Evolutionary conservation across 2,113 vertebrate species (phyloP), one percentile per base, ranked within the genome.

Genomic region (Phrynosoma platyrhinos): DNA sequence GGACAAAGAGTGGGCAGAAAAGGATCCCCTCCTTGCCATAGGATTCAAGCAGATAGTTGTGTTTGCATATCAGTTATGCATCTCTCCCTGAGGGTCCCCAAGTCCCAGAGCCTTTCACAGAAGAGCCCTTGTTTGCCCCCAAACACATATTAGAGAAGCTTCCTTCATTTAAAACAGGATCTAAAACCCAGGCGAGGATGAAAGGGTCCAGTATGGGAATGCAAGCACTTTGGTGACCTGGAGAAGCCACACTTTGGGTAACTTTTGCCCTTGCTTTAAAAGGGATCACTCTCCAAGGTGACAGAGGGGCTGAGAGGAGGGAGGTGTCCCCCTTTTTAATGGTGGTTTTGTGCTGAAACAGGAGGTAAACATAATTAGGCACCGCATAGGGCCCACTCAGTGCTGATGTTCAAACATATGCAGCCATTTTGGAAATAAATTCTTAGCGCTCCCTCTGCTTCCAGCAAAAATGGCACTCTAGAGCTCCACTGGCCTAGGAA

Each of bases 141-240:
- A 90, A 94, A 93, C 88, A 85, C 91, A 27, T 82, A 93, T 94
- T 92, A 92, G 0, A 0, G 76, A 84, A 83, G 89, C 85, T 72
- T 90, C 88, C 91, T 91, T 94, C 90, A 93, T 93, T 80, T 89
- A 91, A 93, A 95, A 95, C 88, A 93, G 89, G 93, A 93, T 93
- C 92, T 91, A 94, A 94, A 94, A 90, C 85, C 75, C 85, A 93
- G 89, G 84, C 87, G 88, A 90, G 92, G 86, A 94, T 88, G 85
- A 78, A 66, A 9, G 27, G 47, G 90, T 92, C 85, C 79, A 84
- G 85, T 47, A 75, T 23, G 0, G 3, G 14, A 94, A 90, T 83
- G 87, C 90, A 82, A 85, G 92, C 42, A 0, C 79, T 71, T 88
- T 85, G 92, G 84, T 90, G 91, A 91, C 91, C 83, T 55, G 72